phyloP scores from a whole-genome alignment of 2,113 vertebrate genomes.

The Bujurquina vittata region DNA sequence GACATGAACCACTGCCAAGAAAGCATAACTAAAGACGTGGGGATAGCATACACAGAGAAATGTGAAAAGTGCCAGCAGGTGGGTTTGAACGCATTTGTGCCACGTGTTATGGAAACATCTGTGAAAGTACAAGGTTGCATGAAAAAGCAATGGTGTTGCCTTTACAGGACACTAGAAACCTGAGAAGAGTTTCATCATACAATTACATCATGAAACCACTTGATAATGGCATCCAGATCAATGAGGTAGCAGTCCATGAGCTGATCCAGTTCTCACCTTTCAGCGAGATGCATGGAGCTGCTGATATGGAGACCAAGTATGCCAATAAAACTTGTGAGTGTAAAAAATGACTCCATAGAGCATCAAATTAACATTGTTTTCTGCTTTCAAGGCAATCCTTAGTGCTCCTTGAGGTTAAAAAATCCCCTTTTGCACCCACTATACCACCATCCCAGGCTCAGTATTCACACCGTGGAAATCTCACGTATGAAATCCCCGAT shows the following conservation, averaged over 20 bases:
- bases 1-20: slow-evolving; percentile 85
- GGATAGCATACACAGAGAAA: slow-evolving; percentile 79
- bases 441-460: background rate
- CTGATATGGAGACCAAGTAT: slow-evolving; percentile 82
- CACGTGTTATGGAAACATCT: background rate
- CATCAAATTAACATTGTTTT: background rate
- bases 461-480: slow-evolving; percentile 68
- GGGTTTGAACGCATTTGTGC: background rate
- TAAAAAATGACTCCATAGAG: background rate
- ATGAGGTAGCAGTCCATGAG: slow-evolving; percentile 79
- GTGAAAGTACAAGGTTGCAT: background rate
- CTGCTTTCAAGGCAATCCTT: slow-evolving; percentile 76
- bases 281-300: slow-evolving; percentile 79
- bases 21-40: slow-evolving; percentile 76
- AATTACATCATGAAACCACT: slow-evolving; percentile 81
- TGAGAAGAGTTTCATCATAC: slow-evolving; percentile 79
- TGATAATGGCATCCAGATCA: slow-evolving; percentile 68
- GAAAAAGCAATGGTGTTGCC: background rate
- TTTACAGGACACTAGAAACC: slow-evolving; percentile 76
- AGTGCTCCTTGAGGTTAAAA: slow-evolving; percentile 74
- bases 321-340: background rate
- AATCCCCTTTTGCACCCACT: slow-evolving; percentile 5
- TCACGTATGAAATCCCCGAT: slow-evolving; percentile 79
- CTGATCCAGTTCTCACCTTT: slow-evolving; percentile 83
- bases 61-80: slow-evolving; percentile 74